Percentiles rank a stretch among this genome's conserved stretches.
Conservation (phyloP, 2,888 invertebrate genomes). For the Drosophila melanosoma region DNA sequence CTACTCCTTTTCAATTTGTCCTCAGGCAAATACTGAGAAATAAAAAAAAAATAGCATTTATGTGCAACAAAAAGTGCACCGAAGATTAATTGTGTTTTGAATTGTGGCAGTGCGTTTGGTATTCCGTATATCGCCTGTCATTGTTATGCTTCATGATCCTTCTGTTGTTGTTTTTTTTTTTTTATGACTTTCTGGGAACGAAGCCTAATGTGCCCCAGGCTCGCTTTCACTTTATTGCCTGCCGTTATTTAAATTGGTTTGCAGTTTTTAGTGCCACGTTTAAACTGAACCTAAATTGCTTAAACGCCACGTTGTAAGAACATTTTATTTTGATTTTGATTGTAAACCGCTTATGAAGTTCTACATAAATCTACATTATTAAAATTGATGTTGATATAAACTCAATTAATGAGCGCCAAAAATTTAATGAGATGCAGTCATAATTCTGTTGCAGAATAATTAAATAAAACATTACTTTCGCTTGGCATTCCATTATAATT, state of each 20-base stretch:
- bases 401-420: conserved; percentile 8
- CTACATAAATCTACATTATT: conserved; percentile 31
- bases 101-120: conserved; percentile 25
- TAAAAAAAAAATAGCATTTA: conserved; percentile 9
- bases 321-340: conserved; percentile 45
- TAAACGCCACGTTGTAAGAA: conserved; percentile 1
- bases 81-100: conserved; percentile 15
- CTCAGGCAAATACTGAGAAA: background rate
- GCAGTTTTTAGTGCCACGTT: conserved; percentile 9
- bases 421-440: background rate
- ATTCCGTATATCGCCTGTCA: conserved; percentile 3
- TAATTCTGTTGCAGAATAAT: background rate
- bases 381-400: conserved; percentile 35
- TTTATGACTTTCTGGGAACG: conserved; percentile 45
- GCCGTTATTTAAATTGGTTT: conserved; percentile 44
- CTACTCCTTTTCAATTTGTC: conserved; percentile 24
- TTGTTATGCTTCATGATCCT: conserved; percentile 29
- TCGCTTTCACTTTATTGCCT: conserved; percentile 36
- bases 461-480: background rate
- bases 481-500: background rate
- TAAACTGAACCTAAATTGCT: conserved; percentile 27
- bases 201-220: conserved; percentile 38
- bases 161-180: background rate
- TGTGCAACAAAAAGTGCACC: conserved; percentile 17
- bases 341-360: conserved; percentile 37